Evolutionary conservation across 2,113 vertebrate genomes (phyloP), one percentile per base, ranked within the genome.

Genomic region (Sebastes schlegelii): DNA sequence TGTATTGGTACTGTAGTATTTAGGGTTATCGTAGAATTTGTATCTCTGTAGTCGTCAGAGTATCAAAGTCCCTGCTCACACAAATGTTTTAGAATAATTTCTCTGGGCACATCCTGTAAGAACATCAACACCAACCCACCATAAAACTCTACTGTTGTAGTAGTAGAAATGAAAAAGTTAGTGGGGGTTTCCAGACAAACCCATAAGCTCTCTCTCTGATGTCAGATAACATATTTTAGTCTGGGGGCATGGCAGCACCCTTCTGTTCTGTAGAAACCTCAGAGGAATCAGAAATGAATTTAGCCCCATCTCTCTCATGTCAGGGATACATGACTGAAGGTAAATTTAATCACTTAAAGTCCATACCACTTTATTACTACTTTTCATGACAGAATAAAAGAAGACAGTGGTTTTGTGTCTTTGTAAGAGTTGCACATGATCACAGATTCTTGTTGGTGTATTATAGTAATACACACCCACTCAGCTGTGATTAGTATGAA

Each of bases 221-320:
- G 52, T 77, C 42, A 67, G 52, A 67, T 48, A 14, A 77, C 58
- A 57, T 23, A 76, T 65, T 55, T 76, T 55, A n/a, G 51, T 57
- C 54, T n/a, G 6, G 11, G 42, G 51, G 52, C 21, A 19, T 45
- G 17, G 63, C 21, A 48, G 63, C 16, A n/a, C 40, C 45, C 51
- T 45, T 66, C 51, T 66, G 40, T 57, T 77, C 40, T 54, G 61
- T 14, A 12, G 26, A 17, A 65, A 65, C 49, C 62, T 76, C 49
- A 19, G 10, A 55, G 21, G 63, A 57, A 48, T 48, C 42, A 34
- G 4, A 67, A 34, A 34, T 46, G 4, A 4, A 51, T 21, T 62
- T 74, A 4, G 49, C 14, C 14, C 2, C 6, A 3, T 55, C 14
- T 46, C 62, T 17, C 26, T 16, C 26, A 42, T 64, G 46, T 54